phyloP scores from a whole-genome alignment of 2,113 vertebrate genomes.

The Poecilia latipinna region DNA sequence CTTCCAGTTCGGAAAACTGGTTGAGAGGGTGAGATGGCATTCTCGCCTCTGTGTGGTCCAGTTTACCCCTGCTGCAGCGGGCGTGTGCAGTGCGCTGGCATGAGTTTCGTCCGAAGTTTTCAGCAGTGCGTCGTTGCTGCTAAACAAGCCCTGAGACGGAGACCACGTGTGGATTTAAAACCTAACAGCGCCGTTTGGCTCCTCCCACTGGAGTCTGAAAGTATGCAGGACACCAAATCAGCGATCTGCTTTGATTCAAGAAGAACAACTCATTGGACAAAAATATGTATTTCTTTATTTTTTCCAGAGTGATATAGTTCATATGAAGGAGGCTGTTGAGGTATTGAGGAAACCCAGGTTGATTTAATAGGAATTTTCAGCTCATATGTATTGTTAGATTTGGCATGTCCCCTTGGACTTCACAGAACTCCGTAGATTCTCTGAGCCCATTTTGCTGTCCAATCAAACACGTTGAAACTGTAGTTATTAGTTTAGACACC shows the following conservation, averaged over 20 bases:
- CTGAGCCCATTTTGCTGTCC: too few relatives aligned
- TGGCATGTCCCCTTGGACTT: too few relatives aligned
- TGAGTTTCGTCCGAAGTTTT: slow-evolving; percentile 62
- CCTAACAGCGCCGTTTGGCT: slow-evolving; percentile 40
- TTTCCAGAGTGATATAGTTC: not conserved
- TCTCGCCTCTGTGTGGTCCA: slow-evolving; percentile 25
- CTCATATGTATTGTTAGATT: not conserved
- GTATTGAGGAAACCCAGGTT: not conserved
- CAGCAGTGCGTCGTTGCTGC: slow-evolving; percentile 24
- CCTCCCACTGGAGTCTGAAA: slow-evolving; percentile 43
- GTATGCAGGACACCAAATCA: not conserved
- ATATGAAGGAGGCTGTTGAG: not conserved
- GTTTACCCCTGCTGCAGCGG: slow-evolving; percentile 45
- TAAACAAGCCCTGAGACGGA: slow-evolving; percentile 47
- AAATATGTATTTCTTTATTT: not conserved
- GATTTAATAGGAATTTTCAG: not conserved
- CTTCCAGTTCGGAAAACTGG: slow-evolving; percentile 75
- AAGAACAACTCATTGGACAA: too few relatives aligned
- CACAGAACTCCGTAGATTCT: too few relatives aligned
- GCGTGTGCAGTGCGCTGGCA: slow-evolving; percentile 48
- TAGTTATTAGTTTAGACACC: too few relatives aligned
- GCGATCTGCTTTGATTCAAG: too few relatives aligned
- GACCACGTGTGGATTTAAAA: slow-evolving; percentile 81
- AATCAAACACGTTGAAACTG: too few relatives aligned
- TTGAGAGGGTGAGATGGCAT: slow-evolving; percentile 76